Evolutionary conservation across 2,797 vertebrate genomes (phyloP), one percentile per base, ranked within the genome.

Genomic region (Dallia pectoralis): DNA sequence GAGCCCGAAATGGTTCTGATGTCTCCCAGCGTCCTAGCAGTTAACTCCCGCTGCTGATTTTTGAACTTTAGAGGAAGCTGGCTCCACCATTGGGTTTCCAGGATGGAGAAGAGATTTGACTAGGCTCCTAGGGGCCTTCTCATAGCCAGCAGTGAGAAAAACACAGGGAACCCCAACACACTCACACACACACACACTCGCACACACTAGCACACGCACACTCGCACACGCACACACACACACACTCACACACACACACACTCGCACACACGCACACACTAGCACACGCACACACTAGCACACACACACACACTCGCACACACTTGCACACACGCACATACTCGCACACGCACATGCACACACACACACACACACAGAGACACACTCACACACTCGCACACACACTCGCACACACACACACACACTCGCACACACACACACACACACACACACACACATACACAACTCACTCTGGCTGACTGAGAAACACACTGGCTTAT

Each of bases 1-100:
- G 12, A 6, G 30, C 4, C 51, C 29, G 72, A 48, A 67, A 72
- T 85, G 78, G 75, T 74, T 74, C 65, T 74, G 77, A 77, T 81
- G 81, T 73, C 76, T 22, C 77, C 79, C 59, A 22, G 65, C 69
- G 73, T 80, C 66, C 48, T 1, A 36, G 33, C 33, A 7, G 33
- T 36, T 36, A 3, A 36, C 0, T 66, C 74, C 61, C 33, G 3
- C 33, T 36, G 33, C 33, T 36, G 33, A 3, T 7, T 36, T 36
- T 36, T 36, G 33, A 3, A 3, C 7, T 36, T 36, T 36, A 36
- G 7, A 7, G 7, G 33, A 3, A 36, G 33, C 33, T n/a, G n/a
- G n/a, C n/a, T n/a, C n/a, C n/a, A n/a, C n/a, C 7, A 36, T 36
- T 36, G 33, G 33, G 33, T 36, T 36, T 3, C 33, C 33, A 36